Percentiles rank a stretch among this genome's conserved stretches.
These are phyloP conservation scores for Agonopterix arenella DNA, from an alignment of 2,888 invertebrate species.

Conservation along the genomic window DNA sequence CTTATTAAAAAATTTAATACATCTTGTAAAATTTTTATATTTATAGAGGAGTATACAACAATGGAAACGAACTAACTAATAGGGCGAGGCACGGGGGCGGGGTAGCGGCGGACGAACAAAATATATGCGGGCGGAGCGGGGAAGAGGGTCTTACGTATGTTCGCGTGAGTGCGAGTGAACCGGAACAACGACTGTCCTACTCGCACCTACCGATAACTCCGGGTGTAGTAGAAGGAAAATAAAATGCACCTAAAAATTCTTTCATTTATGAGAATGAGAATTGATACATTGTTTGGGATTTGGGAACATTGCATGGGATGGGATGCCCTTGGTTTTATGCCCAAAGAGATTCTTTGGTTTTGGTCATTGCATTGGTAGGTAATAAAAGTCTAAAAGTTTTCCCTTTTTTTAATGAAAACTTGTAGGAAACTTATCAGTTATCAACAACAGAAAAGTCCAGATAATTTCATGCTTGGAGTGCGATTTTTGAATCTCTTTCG, in stretches of 20 bases:
- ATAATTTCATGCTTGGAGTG: too few species aligned
- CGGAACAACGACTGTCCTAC: conserved; percentile 17
- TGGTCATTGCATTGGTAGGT: too few species aligned
- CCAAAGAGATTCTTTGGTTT: neutral
- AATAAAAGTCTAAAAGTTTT: too few species aligned
- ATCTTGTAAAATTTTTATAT: neutral
- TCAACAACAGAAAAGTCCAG: too few species aligned
- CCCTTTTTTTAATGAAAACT: too few species aligned
- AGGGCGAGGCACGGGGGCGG: conserved; percentile 62
- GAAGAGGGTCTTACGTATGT: conserved; percentile 23
- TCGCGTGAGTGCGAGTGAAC: conserved; percentile 28
- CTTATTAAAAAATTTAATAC: too few species aligned
- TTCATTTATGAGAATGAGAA: conserved; percentile 40
- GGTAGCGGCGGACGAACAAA: conserved; percentile 59
- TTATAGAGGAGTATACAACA: conserved; percentile 17
- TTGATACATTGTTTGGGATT: conserved; percentile 31
- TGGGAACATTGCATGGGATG: conserved; percentile 6
- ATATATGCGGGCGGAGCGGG: conserved; percentile 44
- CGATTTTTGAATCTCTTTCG: too few species aligned
- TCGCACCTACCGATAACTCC: conserved; percentile 44
- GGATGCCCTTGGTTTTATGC: conserved; percentile 2
- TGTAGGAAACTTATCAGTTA: too few species aligned
- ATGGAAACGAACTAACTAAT: conserved; percentile 47
- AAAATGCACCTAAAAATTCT: conserved; percentile 59
- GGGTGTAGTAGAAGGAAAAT: conserved; percentile 53